A percentile compares a stretch with the other conserved stretches of the same genome.
phyloP scores from a whole-genome alignment of 2,113 vertebrate species.

The Rhinichthys klamathensis region DNA sequence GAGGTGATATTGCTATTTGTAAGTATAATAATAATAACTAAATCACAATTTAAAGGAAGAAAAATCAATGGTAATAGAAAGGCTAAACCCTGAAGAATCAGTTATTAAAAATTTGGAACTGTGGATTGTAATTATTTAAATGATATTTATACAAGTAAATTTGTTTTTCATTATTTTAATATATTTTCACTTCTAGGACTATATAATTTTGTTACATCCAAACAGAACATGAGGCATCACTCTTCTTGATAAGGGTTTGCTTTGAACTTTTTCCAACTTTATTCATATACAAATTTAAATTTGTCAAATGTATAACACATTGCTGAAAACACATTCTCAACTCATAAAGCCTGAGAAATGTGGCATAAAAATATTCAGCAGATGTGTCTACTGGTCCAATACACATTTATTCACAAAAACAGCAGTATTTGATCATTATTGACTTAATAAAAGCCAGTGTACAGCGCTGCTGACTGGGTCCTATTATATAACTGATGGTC shows the following conservation, averaged over 20 bases:
- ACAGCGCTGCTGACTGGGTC: background rate
- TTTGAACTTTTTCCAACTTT: background rate
- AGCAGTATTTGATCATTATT: background rate
- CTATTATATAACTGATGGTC: background rate
- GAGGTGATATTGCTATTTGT: too few relatives aligned
- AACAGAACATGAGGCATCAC: background rate
- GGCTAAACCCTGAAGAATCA: too few relatives aligned
- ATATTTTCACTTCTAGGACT: too few relatives aligned
- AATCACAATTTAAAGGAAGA: too few relatives aligned
- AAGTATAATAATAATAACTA: too few relatives aligned
- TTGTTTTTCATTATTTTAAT: too few relatives aligned
- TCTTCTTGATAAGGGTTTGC: background rate
- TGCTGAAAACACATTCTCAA: background rate
- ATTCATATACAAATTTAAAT: background rate
- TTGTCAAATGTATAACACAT: background rate
- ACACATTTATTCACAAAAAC: background rate
- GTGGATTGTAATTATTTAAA: too few relatives aligned
- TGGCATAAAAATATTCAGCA: background rate
- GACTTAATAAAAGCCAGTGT: background rate
- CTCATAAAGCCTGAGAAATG: background rate
- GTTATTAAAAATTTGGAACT: too few relatives aligned
- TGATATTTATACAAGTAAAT: too few relatives aligned
- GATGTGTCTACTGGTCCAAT: background rate
- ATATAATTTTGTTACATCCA: too few relatives aligned
- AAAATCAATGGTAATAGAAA: too few relatives aligned